Conservation (phyloP, 1,140 invertebrate species). For the Achroia grisella region DNA sequence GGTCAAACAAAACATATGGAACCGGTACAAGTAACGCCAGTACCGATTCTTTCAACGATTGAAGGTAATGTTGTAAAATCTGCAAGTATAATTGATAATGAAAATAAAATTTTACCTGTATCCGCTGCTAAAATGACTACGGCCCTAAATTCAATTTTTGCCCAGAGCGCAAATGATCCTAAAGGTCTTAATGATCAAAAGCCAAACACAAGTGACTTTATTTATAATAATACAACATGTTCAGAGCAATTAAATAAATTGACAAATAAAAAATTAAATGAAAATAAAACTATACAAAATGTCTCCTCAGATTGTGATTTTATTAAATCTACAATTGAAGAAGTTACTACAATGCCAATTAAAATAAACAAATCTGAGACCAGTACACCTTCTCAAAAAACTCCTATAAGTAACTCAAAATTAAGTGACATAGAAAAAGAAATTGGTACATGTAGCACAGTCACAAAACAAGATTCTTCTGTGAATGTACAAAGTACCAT, state of each 20-base stretch:
- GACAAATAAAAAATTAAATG: not conserved
- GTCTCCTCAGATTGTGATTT: not conserved
- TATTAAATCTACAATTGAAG: not conserved
- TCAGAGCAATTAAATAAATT: not conserved
- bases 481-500: not conserved
- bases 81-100: not conserved
- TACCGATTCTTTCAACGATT: slow-evolving; percentile 57
- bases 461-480: not conserved
- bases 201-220: not conserved
- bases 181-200: not conserved
- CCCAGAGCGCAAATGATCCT: not conserved
- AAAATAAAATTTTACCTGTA: slow-evolving; percentile 5
- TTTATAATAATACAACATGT: not conserved
- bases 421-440: too few relatives aligned
- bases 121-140: not conserved
- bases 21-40: slow-evolving; percentile 46
- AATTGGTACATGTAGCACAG: too few relatives aligned
- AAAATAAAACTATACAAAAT: not conserved
- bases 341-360: not conserved
- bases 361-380: not conserved
- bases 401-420: too few relatives aligned
- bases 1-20: slow-evolving; percentile 49
- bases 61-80: slow-evolving; percentile 31
- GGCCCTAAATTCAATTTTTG: not conserved
- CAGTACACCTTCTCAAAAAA: not conserved